Percentiles rank a stretch among this genome's conserved stretches.
Conservation (phyloP, 1,140 invertebrate species). For the Ridgeia piscesae region DNA sequence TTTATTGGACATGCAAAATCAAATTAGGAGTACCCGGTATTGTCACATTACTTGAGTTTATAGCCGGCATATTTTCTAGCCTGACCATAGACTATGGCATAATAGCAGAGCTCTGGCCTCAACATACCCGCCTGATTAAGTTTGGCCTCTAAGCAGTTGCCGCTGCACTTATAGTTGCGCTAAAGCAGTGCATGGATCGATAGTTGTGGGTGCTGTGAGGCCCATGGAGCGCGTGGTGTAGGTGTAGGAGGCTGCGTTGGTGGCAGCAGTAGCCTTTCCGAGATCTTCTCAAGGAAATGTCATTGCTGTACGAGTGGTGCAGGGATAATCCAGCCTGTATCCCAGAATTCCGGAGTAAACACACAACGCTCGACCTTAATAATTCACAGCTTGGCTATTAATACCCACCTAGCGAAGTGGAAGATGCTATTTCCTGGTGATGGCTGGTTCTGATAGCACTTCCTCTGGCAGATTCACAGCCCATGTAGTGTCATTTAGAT, state of each 20-base stretch:
- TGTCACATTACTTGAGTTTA: slow-evolving; percentile 6
- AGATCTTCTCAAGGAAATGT: not conserved
- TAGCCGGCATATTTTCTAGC: not conserved
- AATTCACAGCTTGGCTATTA: not conserved
- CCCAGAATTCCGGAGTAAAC: not conserved
- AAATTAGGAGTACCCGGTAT: not conserved
- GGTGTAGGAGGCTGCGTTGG: not conserved
- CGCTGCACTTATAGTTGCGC: not conserved
- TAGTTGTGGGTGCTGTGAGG: not conserved
- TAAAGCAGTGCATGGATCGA: not conserved
- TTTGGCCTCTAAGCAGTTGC: not conserved
- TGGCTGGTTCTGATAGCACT: not conserved
- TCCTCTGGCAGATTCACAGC: not conserved
- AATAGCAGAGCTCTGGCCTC: not conserved
- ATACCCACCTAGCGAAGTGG: not conserved
- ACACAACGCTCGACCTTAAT: not conserved
- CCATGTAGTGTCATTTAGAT: slow-evolving; percentile 5
- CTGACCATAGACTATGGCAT: not conserved
- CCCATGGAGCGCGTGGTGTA: not conserved
- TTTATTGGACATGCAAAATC: not conserved
- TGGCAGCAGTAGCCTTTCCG: not conserved
- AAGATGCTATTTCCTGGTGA: not conserved
- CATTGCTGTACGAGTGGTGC: not conserved
- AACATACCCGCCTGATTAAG: not conserved
- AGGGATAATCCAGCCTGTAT: not conserved